Evolutionary conservation across 2,797 vertebrate genomes (phyloP).

Genomic region (Morus bassanus): DNA sequence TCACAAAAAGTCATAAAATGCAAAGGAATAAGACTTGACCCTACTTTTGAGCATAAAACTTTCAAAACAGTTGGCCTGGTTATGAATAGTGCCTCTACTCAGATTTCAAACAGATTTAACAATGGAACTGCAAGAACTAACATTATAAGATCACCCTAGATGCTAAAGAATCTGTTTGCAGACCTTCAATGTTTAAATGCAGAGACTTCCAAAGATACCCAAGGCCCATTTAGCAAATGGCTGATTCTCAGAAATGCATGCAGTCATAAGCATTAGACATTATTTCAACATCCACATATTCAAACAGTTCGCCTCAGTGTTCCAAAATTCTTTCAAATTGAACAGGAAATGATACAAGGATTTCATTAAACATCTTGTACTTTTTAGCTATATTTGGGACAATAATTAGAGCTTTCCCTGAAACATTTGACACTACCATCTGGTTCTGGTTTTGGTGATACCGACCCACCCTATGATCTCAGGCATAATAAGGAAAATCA

Average conservation of each 20-base stretch:
- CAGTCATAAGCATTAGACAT: not conserved
- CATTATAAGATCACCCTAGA: not conserved
- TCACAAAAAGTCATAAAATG: not conserved
- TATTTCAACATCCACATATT: not conserved
- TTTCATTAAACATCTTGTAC: not conserved
- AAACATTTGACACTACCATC: not conserved
- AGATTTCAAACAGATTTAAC: not conserved
- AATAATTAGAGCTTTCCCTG: not conserved
- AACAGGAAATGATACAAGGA: not conserved
- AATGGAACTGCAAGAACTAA: not conserved
- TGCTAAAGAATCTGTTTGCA: not conserved
- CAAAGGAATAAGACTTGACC: not conserved
- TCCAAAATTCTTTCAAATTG: not conserved
- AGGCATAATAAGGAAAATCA: not conserved
- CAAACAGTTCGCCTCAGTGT: not conserved
- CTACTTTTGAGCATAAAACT: not conserved
- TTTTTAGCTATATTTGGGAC: not conserved
- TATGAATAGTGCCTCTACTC: not conserved
- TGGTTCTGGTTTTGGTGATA: not conserved
- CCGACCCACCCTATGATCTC: not conserved
- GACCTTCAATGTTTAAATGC: fast-evolving
- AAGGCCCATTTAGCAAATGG: not conserved
- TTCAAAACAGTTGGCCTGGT: not conserved
- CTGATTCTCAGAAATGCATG: not conserved
- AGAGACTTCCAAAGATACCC: not conserved